Base-by-base conservation (phyloP, 2,797 vertebrate species). In the Rhadinocentrus ornatus region DNA sequence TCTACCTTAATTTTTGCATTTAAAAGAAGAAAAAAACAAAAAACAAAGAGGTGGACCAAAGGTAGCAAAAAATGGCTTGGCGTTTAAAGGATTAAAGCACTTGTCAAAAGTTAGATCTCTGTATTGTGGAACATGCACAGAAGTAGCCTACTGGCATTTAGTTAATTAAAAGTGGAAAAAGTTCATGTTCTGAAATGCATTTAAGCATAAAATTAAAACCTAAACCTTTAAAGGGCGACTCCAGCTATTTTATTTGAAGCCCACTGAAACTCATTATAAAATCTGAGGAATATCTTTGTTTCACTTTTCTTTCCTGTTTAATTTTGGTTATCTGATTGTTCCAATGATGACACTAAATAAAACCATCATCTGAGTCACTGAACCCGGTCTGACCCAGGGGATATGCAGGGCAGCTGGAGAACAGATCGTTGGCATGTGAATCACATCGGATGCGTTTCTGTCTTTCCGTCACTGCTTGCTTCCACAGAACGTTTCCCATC, bases 391-490 rank as follows among this genome's bases (percentile, higher is more conserved):
- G 81, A 89, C 82, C 87, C 67, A 6, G 29, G 37, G 61, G 60
- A 83, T 80, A 89, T 24, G 4, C 24, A 0, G 74, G 68, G 81
- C 86, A 89, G 88, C 88, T 88, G 83, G 82, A 78, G 75, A 80
- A 73, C 86, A 76, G 89, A 80, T 91, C 86, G 81, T 59, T 72
- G 1, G 27, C 78, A 66, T 57, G 73, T 86, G 88, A 88, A 86
- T 83, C 88, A 86, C 82, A 83, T 91, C 85, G 80, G 66, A 62
- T 80, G 73, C 75, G 73, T 77, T 82, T 78, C 74, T 83, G 73
- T 62, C 66, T 79, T 79, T 90, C 77, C 78, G 75, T 82, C 50
- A 75, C 73, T 86, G 90, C 89, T 91, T 92, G 92, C 82, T 77
- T 78, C 81, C 78, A 62, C 86, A 81, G 86, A 83, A 85, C 86